Conservation (phyloP, 2,797 vertebrate species). For the Macroramphosus scolopax region DNA sequence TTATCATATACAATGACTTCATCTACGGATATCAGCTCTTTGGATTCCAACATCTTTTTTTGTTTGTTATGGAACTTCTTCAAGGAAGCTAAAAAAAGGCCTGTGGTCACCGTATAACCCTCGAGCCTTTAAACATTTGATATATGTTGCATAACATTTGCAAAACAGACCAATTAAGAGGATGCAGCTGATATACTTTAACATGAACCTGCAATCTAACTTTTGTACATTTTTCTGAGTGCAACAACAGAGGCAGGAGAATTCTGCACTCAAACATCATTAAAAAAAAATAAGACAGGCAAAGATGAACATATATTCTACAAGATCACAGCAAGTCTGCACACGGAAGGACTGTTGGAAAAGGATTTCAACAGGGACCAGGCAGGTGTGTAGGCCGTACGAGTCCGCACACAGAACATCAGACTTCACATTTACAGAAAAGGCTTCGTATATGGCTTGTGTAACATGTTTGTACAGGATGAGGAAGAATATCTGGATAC, state of each 20-base stretch:
- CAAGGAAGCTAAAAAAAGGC: constrained; percentile 8
- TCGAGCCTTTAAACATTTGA: constrained; percentile 15
- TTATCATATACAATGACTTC: constrained; percentile 37
- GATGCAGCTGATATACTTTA: constrained; percentile 11
- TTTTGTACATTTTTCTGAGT: constrained; percentile 18
- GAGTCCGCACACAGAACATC: constrained; percentile 15
- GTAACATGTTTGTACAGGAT: constrained; percentile 34
- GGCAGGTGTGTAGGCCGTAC: constrained; percentile 19
- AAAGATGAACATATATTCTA: constrained; percentile 63
- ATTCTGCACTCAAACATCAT: neutral
- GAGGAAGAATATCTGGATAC: constrained; percentile 10
- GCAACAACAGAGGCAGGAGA: constrained; percentile 13
- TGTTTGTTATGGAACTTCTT: neutral
- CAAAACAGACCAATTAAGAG: neutral
- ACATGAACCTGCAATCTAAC: constrained; percentile 1
- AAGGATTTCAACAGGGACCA: constrained; percentile 19
- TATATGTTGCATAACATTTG: neutral
- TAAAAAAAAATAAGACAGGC: constrained; percentile 5
- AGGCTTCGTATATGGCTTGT: constrained; percentile 69
- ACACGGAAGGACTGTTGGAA: constrained; percentile 22
- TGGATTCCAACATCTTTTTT: constrained; percentile 28
- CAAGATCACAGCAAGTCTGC: constrained; percentile 36
- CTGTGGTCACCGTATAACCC: neutral
- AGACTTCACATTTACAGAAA: constrained; percentile 32
- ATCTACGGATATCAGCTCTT: constrained; percentile 43